Base-by-base conservation (phyloP, 2,888 invertebrate species). In the Malthinus seriepunctatus region DNA sequence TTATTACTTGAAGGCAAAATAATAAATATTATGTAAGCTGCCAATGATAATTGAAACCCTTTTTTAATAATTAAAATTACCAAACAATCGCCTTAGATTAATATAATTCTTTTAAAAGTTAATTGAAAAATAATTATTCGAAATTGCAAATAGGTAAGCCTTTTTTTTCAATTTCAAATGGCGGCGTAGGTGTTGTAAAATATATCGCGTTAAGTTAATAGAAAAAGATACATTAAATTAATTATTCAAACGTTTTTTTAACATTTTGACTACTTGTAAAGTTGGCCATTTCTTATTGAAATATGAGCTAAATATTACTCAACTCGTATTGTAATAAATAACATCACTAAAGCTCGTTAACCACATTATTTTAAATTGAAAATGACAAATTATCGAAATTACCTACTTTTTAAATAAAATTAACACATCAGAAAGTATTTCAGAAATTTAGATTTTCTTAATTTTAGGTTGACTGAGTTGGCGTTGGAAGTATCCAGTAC, bases 171-270 rank as follows among this genome's bases (percentile, higher is more conserved):
- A 53, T 58, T 51, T 42, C 15, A 23, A 42, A 23, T 42, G 39
- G 23, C 15, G 42, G 51, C 55, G 56, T 60, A 60, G 60, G 60
- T 56, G 60, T 37, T 59, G 54, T 46, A 50, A 34, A 51, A 54
- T 53, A 59, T 54, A 59, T 54, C 54, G 53, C 49, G 54, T 59
- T 54, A 54, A 54, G 59, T 35, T 59, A 59, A 59, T 59, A 59
- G 59, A 59, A 59, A 54, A 59, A 59, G 38, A 32, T 52, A 32
- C 35, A 46, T 54, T 50, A 45, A 59, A 59, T 59, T 59, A 59
- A 59, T 59, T 54, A 53, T 50, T 49, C 50, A 38, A 58, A 50
- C 49, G 59, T 54, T 52, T 46, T 39, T 37, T 23, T 38, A 47
- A 59, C 59, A 45, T 50, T 54, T 59, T 46, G 53, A 54, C 51